Conservation (phyloP, 2,888 invertebrate species). For the Cremastinae sp. region DNA sequence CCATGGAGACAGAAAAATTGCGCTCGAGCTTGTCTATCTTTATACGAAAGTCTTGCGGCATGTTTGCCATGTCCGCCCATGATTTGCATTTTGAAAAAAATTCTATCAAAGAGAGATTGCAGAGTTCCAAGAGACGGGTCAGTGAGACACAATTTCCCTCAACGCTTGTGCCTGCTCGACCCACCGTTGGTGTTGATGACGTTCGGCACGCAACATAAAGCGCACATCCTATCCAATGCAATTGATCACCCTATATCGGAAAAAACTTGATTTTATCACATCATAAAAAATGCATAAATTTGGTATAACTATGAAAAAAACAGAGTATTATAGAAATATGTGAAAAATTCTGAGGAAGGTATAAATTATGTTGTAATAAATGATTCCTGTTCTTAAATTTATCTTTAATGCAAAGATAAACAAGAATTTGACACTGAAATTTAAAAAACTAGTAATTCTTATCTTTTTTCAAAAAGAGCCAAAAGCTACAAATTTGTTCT, state of each 20-base stretch:
- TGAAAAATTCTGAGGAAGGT: too few species aligned
- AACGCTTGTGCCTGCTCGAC: constrained; percentile 86
- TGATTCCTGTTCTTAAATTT: too few species aligned
- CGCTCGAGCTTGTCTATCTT: constrained; percentile 92
- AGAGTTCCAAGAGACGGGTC: constrained; percentile 92
- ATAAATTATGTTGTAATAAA: too few species aligned
- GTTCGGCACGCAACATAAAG: constrained; percentile 94
- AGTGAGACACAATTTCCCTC: constrained; percentile 96
- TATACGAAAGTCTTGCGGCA: constrained; percentile 90
- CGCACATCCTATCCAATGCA: constrained; percentile 97
- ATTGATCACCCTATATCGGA: constrained; percentile 87
- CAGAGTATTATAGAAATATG: neutral
- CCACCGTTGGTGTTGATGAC: constrained; percentile 90
- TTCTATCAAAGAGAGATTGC: constrained; percentile 95
- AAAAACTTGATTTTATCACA: neutral
- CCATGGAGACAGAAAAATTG: constrained; percentile 95
- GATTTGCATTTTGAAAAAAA: constrained; percentile 97
- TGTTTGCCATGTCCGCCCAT: constrained; percentile 97
- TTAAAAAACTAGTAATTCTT: too few species aligned
- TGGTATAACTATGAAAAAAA: constrained; percentile 14
- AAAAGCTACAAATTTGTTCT: too few species aligned
- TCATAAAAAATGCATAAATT: constrained; percentile 16
- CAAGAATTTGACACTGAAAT: too few species aligned
- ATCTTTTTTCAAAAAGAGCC: too few species aligned
- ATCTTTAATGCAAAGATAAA: neutral